Conservation (phyloP, 2,888 invertebrate genomes). For the Tipula confusa region DNA sequence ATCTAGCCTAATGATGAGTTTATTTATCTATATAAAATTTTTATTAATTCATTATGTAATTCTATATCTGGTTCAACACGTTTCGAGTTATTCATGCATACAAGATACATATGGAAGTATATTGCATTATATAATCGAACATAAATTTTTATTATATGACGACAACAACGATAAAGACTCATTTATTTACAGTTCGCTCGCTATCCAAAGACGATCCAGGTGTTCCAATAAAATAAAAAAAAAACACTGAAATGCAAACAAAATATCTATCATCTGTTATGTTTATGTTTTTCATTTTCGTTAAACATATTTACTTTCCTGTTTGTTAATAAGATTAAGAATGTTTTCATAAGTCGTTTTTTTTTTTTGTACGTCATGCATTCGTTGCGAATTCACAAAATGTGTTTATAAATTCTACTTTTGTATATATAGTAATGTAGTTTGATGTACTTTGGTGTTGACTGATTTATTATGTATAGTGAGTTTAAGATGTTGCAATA, state of each 20-base stretch:
- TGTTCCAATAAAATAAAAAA: background rate
- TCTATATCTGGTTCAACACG: background rate
- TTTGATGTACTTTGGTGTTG: background rate
- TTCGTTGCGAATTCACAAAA: background rate
- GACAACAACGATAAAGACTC: background rate
- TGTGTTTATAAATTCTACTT: background rate
- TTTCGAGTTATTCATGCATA: background rate
- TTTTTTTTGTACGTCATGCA: background rate
- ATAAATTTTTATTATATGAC: background rate
- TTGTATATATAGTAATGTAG: background rate
- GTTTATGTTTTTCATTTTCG: background rate
- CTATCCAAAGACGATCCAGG: background rate
- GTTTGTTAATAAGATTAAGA: background rate
- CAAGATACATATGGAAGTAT: background rate
- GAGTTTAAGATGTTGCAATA: background rate
- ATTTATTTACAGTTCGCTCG: background rate
- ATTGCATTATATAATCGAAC: background rate
- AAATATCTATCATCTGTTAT: constrained; percentile 8
- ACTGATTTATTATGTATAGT: background rate
- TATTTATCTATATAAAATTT: background rate
- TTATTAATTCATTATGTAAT: no score
- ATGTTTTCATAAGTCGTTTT: background rate
- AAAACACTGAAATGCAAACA: background rate
- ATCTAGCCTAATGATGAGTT: background rate
- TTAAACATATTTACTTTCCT: background rate